These are phyloP conservation scores for Phthorimaea operculella DNA, from an alignment of 1,140 invertebrate genomes.

Conservation along the genomic window DNA sequence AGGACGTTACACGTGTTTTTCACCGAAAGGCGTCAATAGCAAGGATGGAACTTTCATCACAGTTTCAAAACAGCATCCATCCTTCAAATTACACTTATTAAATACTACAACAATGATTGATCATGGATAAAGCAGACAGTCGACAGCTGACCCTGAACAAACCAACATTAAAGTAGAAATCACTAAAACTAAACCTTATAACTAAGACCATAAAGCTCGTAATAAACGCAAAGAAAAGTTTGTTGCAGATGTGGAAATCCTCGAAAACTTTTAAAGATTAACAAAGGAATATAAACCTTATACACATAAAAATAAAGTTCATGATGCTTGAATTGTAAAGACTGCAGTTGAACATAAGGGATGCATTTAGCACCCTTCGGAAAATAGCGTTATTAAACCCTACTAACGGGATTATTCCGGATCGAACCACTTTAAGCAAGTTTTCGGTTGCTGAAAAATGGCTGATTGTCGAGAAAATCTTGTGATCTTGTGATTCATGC, in stretches of 20 bases:
- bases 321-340: background rate
- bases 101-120: constrained; percentile 47
- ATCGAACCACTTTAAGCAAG: constrained; percentile 1
- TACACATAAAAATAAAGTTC: background rate
- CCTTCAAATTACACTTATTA: constrained; percentile 49
- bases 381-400: constrained; percentile 28
- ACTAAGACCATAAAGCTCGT: background rate
- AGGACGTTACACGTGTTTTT: too few species aligned
- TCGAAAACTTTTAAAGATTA: background rate
- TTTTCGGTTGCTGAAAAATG: background rate
- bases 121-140: constrained; percentile 25
- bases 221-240: background rate
- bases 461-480: background rate
- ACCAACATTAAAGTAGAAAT: background rate
- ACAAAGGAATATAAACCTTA: background rate
- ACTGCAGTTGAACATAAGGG: constrained; percentile 6
- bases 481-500: too few species aligned
- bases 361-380: constrained; percentile 30
- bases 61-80: constrained; percentile 30
- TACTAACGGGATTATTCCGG: constrained; percentile 15
- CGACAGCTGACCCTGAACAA: constrained; percentile 21
- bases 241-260: background rate
- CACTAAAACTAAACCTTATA: background rate
- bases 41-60: constrained; percentile 19
- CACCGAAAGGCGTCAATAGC: constrained; percentile 7